Conservation (phyloP, 2,797 vertebrate genomes). For the Hozukius guyotensis region DNA sequence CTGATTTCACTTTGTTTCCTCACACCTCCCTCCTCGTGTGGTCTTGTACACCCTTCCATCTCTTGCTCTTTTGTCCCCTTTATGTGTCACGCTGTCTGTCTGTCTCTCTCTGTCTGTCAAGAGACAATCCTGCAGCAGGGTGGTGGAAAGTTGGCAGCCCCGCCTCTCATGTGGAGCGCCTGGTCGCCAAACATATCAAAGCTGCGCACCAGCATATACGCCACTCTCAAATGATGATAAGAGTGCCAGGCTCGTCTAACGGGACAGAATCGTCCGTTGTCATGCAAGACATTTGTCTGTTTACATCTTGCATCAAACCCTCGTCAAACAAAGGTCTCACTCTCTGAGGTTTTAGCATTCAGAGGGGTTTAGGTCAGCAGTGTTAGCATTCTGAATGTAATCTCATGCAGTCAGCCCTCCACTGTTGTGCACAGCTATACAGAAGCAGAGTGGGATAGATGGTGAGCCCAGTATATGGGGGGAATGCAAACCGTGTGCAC, state of each 20-base stretch:
- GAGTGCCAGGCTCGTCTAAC: constrained; percentile 23
- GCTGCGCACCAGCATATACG: constrained; percentile 39
- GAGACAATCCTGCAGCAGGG: constrained; percentile 34
- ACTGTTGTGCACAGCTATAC: constrained; percentile 33
- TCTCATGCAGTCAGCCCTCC: constrained; percentile 56
- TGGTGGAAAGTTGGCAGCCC: constrained; percentile 54
- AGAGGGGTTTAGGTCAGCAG: constrained; percentile 60
- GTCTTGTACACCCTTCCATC: background rate
- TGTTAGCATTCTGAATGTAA: constrained; percentile 69
- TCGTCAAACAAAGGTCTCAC: constrained; percentile 54
- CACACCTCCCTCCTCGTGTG: constrained; percentile 5
- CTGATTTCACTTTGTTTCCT: constrained; percentile 18
- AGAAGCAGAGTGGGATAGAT: constrained; percentile 32
- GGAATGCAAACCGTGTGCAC: constrained; percentile 17
- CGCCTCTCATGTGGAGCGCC: constrained; percentile 28
- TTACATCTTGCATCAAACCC: constrained; percentile 60
- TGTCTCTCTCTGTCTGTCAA: constrained; percentile 28
- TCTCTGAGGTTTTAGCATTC: constrained; percentile 62
- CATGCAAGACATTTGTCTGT: constrained; percentile 34
- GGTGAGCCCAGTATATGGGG: constrained; percentile 14
- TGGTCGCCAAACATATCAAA: constrained; percentile 63
- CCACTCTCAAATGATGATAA: constrained; percentile 58
- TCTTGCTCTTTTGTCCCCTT: constrained; percentile 22
- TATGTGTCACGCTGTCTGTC: background rate
- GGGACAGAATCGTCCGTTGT: constrained; percentile 50